Conservation (phyloP, 2,797 vertebrate species). For the Cyclura pinguis region DNA sequence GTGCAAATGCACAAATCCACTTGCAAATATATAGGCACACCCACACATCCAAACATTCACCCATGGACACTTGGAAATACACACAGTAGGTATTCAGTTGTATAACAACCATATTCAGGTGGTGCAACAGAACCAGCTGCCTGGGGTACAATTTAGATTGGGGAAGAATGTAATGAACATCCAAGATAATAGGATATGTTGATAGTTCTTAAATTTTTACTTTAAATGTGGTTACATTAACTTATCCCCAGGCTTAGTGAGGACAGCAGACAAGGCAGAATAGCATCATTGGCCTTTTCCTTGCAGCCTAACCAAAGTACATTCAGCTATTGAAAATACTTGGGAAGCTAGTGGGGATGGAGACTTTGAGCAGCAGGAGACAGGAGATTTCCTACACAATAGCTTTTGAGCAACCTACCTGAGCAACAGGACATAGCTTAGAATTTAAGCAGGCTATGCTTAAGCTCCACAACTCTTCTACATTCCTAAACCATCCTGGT, state of each 20-base stretch:
- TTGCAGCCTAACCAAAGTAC: background rate
- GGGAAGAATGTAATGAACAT: background rate
- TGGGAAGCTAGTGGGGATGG: background rate
- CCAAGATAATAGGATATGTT: background rate
- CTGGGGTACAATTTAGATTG: background rate
- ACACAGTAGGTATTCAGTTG: background rate
- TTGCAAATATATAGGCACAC: slow-evolving; percentile 15
- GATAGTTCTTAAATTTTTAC: background rate
- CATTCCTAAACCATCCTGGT: slow-evolving; percentile 6
- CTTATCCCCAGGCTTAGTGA: background rate
- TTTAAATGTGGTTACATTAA: background rate
- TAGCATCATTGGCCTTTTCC: background rate
- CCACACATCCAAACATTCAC: slow-evolving; percentile 20
- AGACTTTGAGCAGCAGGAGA: background rate
- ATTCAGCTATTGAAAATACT: background rate
- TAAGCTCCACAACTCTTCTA: background rate
- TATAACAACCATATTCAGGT: background rate
- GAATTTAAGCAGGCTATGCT: background rate
- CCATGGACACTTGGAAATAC: background rate
- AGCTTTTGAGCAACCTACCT: background rate
- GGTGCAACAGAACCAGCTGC: background rate
- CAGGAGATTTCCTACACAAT: background rate
- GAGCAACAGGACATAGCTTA: background rate
- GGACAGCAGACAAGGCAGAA: background rate
- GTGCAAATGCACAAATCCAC: slow-evolving; percentile 28